Evolutionary conservation across 2,888 invertebrate genomes (phyloP).

Genomic region (Anoplius nigerrimus): DNA sequence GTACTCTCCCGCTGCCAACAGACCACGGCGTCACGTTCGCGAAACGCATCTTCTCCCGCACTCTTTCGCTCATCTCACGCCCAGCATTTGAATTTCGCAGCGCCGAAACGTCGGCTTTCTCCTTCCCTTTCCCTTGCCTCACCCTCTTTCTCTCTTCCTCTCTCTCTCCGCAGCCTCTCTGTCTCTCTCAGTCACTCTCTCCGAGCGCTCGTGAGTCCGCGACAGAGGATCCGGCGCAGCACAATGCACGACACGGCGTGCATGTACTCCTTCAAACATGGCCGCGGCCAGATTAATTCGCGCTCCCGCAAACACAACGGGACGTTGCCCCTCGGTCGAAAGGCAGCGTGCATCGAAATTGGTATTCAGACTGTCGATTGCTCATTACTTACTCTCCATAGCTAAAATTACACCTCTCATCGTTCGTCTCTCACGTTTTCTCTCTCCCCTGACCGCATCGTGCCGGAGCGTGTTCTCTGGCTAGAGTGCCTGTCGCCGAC

Average conservation of each 20-base stretch:
- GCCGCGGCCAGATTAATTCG: too few relatives aligned
- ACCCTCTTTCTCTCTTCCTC: neutral
- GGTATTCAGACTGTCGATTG: slow-evolving; percentile 65
- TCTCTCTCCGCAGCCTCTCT: neutral
- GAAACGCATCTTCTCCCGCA: too few relatives aligned
- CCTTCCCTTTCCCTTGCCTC: neutral
- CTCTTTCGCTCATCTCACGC: neutral
- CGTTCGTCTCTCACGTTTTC: slow-evolving; percentile 63
- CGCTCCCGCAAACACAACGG: too few relatives aligned
- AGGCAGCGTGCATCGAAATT: slow-evolving; percentile 55
- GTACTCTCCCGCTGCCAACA: too few relatives aligned
- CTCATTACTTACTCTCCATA: slow-evolving; percentile 63
- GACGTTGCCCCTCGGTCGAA: slow-evolving; percentile 3
- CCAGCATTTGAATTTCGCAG: too few relatives aligned
- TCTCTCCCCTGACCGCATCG: slow-evolving; percentile 17
- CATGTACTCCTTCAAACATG: too few relatives aligned
- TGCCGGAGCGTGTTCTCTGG: slow-evolving; percentile 1
- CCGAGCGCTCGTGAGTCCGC: neutral
- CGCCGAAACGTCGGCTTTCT: neutral
- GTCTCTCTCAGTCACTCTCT: neutral
- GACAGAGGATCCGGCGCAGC: neutral
- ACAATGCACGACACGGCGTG: too few relatives aligned
- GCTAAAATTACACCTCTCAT: slow-evolving; percentile 66
- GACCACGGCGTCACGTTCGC: too few relatives aligned
- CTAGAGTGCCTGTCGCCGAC: too few relatives aligned